Conservation (phyloP, 2,888 invertebrate genomes). For the Lissocephala sabroskyi region DNA sequence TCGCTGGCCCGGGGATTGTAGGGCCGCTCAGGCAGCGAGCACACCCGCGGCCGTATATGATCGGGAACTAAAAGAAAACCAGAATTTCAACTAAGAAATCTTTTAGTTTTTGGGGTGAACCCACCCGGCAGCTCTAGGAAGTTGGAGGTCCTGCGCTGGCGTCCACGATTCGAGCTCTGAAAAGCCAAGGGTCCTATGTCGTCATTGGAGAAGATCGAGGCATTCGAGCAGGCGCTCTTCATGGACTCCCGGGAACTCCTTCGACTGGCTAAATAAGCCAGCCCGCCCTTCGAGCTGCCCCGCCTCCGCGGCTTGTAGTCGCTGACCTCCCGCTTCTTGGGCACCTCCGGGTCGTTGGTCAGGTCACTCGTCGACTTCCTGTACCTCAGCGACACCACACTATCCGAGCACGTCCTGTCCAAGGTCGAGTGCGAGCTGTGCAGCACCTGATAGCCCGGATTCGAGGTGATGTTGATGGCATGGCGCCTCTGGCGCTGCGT, state of each 20-base stretch:
- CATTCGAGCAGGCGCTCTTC: conserved; percentile 79
- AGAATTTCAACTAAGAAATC: background rate
- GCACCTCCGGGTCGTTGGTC: conserved; percentile 71
- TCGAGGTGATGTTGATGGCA: conserved; percentile 73
- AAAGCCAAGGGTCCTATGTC: conserved; percentile 87
- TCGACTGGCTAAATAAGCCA: conserved; percentile 88
- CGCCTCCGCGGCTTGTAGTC: conserved; percentile 76
- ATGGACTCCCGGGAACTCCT: conserved; percentile 85
- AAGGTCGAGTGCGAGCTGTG: conserved; percentile 72
- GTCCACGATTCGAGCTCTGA: conserved; percentile 82
- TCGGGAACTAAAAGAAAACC: conserved; percentile 80
- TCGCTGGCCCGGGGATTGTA: conserved; percentile 89
- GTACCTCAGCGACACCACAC: conserved; percentile 73
- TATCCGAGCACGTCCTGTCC: conserved; percentile 72
- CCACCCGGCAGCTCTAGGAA: conserved; percentile 89
- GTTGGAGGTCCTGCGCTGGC: conserved; percentile 88
- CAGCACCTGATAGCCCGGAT: conserved; percentile 72
- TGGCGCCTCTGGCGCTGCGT: conserved; percentile 60
- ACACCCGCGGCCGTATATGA: conserved; percentile 86
- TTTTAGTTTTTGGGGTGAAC: conserved; percentile 32
- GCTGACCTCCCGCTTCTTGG: conserved; percentile 34
- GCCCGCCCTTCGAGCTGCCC: conserved; percentile 77
- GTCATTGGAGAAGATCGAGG: conserved; percentile 81
- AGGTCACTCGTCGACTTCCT: conserved; percentile 86
- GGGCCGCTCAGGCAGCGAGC: conserved; percentile 88